Evolutionary conservation across 2,888 invertebrate genomes (phyloP).

Genomic region (Nebria brevicollis): DNA sequence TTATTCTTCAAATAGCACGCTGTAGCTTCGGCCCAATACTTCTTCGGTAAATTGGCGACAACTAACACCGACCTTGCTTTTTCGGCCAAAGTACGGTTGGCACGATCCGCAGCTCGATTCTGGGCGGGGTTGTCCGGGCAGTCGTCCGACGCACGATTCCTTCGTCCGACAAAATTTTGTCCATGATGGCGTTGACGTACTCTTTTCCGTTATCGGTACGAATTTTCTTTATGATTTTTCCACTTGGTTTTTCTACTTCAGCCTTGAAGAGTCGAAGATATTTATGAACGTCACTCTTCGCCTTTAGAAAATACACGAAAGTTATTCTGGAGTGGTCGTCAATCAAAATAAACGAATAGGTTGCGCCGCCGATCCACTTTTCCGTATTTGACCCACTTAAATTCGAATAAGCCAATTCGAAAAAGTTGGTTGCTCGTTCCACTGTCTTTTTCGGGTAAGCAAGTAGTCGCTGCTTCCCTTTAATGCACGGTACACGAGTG

Average conservation of each 20-base stretch:
- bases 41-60: too few relatives aligned
- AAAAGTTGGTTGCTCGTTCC: conserved; percentile 47
- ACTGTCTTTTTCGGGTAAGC: conserved; percentile 50
- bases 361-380: conserved; percentile 49
- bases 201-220: conserved; percentile 53
- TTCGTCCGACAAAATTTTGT: conserved; percentile 49
- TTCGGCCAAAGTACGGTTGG: too few relatives aligned
- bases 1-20: too few relatives aligned
- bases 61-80: too few relatives aligned
- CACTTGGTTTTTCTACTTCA: conserved; percentile 54
- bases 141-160: conserved; percentile 55
- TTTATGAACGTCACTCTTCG: conserved; percentile 52
- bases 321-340: conserved; percentile 53
- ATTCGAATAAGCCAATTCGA: conserved; percentile 53
- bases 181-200: conserved; percentile 49
- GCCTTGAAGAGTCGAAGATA: too few relatives aligned
- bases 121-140: conserved; percentile 53
- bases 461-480: conserved; percentile 53
- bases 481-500: conserved; percentile 49
- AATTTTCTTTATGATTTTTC: conserved; percentile 52
- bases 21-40: too few relatives aligned
- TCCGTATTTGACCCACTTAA: conserved; percentile 50
- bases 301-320: conserved; percentile 52
- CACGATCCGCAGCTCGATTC: too few relatives aligned
- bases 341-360: conserved; percentile 53